Evolutionary conservation across 2,113 vertebrate genomes (phyloP), one percentile per base, ranked within the genome.

Genomic region (Ancistrus triradiatus): DNA sequence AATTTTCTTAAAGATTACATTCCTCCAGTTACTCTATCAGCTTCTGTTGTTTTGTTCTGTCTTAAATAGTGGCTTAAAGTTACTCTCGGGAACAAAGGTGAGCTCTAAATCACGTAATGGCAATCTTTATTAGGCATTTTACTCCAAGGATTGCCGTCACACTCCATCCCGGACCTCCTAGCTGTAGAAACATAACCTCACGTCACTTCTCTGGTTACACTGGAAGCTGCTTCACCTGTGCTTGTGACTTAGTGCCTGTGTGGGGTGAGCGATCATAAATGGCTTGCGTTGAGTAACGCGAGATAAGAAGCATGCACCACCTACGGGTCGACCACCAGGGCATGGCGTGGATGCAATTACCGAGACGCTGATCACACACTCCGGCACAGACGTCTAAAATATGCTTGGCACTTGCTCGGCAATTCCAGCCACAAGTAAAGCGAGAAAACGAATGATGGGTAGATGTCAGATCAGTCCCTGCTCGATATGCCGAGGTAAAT

Each of bases 11-110:
- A 61, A 63, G 52, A 66, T 21, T 47, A 52, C 58, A 53, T 46
- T 55, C 63, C 52, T 67, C 63, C 63, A 52, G 72, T 47, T 27
- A 2, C 17, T 53, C 6, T 1, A 2, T 25, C 49, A 47, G 44
- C 38, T 58, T 59, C 19, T 8, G 4, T 33, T 42, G 50, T 15
- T 44, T 50, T 51, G 49, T 56, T 66, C 25, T 33, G 40, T 31
- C 17, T 33, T 66, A 51, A 69, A 70, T 52, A 63, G 58, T 51
- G 24, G 58, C 57, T 62, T 61, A 70, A 52, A 46, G 33, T 63
- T 66, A 48, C 51, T 40, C 46, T 70, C 50, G 35, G 52, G 38
- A 48, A 63, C 40, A 66, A 48, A 75, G 13, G 13, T 37, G 52
- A 51, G 8, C 57, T 35, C 8, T 31, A 65, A 68, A 60, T 72